Conservation (phyloP, 2,888 invertebrate species). For the Oxycera nigricornis region DNA sequence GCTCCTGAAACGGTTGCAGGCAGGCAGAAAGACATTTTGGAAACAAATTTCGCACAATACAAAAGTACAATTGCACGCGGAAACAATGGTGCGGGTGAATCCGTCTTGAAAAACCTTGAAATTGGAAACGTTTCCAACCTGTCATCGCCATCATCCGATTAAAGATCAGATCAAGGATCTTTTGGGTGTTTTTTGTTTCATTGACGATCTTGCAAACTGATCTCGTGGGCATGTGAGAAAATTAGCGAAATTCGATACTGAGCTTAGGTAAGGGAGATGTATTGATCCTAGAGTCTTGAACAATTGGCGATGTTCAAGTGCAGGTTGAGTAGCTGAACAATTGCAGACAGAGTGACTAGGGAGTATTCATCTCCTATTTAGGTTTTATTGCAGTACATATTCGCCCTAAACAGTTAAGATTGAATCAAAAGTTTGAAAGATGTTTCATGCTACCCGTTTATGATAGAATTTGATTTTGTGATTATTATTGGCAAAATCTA, state of each 20-base stretch:
- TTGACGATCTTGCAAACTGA: slow-evolving; percentile 20
- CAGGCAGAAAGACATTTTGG: slow-evolving; percentile 6
- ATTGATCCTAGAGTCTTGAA: too few species aligned
- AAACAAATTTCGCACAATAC: slow-evolving; percentile 37
- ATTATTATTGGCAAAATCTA: too few species aligned
- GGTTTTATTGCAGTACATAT: too few species aligned
- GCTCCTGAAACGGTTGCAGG: neutral
- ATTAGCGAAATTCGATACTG: slow-evolving; percentile 37
- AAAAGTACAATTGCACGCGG: neutral
- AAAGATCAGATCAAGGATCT: neutral
- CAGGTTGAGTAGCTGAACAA: too few species aligned
- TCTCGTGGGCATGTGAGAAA: slow-evolving; percentile 28
- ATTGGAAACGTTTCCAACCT: slow-evolving; percentile 32
- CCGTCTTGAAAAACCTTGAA: slow-evolving; percentile 12
- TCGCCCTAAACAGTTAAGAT: too few species aligned
- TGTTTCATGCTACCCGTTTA: too few species aligned
- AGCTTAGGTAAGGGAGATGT: too few species aligned
- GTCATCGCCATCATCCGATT: slow-evolving; percentile 8
- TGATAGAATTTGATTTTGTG: too few species aligned
- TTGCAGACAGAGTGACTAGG: too few species aligned
- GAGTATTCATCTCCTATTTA: too few species aligned
- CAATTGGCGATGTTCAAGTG: too few species aligned
- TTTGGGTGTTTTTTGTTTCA: slow-evolving; percentile 7
- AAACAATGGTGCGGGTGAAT: neutral
- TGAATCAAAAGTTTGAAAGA: too few species aligned